phyloP scores from a whole-genome alignment of 2,888 invertebrate species.

The Diachrysia chrysitis region DNA sequence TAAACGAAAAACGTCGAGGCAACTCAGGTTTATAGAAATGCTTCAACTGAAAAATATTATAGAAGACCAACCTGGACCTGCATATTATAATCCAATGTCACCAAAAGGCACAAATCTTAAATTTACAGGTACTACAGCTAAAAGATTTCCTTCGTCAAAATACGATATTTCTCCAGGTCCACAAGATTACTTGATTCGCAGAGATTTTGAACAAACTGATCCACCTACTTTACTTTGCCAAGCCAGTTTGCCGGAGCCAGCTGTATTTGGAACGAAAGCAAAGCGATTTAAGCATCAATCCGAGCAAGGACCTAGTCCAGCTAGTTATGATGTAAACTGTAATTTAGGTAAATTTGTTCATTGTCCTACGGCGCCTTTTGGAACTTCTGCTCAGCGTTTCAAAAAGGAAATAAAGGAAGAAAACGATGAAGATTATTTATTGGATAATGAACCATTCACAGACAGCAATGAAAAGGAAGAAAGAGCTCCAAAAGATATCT shows the following conservation, averaged over 20 bases:
- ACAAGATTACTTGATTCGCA: constrained; percentile 70
- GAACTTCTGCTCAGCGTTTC: constrained; percentile 72
- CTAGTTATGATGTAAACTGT: constrained; percentile 65
- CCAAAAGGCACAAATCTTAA: constrained; percentile 66
- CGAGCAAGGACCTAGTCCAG: constrained; percentile 76
- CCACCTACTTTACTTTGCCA: constrained; percentile 62
- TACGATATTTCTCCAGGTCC: constrained; percentile 73
- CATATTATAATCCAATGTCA: constrained; percentile 69
- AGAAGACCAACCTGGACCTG: constrained; percentile 76
- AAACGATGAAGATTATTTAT: constrained; percentile 53
- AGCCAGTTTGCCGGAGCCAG: constrained; percentile 67
- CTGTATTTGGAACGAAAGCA: constrained; percentile 76
- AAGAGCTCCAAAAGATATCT: constrained; percentile 34
- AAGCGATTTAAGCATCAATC: constrained; percentile 69
- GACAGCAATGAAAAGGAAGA: constrained; percentile 5
- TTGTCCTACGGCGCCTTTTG: constrained; percentile 73
- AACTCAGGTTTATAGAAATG: constrained; percentile 78
- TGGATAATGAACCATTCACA: constrained; percentile 23
- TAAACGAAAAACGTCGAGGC: constrained; percentile 74
- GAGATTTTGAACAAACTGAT: constrained; percentile 73
- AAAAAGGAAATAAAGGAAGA: constrained; percentile 59
- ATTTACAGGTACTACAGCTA: constrained; percentile 70
- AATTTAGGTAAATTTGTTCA: constrained; percentile 62
- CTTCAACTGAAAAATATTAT: constrained; percentile 71
- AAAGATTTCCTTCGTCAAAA: constrained; percentile 64